Evolutionary conservation across 2,888 invertebrate genomes (phyloP).

Genomic region (Microplitis deprimator): DNA sequence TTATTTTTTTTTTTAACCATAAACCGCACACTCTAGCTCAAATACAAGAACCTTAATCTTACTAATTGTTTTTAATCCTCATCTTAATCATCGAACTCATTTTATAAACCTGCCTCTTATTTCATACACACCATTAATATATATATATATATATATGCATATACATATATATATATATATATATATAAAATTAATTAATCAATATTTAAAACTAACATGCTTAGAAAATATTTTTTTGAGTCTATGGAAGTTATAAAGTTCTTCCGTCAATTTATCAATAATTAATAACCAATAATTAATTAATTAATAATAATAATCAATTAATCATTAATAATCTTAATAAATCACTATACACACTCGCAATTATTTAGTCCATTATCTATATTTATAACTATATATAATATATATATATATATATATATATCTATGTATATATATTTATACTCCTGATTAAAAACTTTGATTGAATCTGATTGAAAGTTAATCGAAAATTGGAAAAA

Average conservation of each 20-base stretch:
- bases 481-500: too few species aligned
- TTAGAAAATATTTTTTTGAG: conserved; percentile 70
- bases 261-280: conserved; percentile 17
- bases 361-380: conserved; percentile 47
- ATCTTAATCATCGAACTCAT: conserved; percentile 37
- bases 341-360: conserved; percentile 61
- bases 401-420: background rate
- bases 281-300: conserved; percentile 14
- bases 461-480: too few species aligned
- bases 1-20: background rate
- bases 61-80: conserved; percentile 22
- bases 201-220: conserved; percentile 63
- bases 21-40: conserved; percentile 40
- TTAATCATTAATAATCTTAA: conserved; percentile 29
- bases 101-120: background rate
- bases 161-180: too few species aligned
- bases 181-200: conserved; percentile 26
- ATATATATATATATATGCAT: background rate
- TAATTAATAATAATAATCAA: conserved; percentile 6
- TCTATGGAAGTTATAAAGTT: conserved; percentile 63
- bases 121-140: conserved; percentile 3
- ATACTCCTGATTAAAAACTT: too few species aligned
- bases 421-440: background rate
- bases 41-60: background rate
- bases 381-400: conserved; percentile 32